Conservation (phyloP, 2,888 invertebrate genomes). For the Phytoseiulus persimilis region DNA sequence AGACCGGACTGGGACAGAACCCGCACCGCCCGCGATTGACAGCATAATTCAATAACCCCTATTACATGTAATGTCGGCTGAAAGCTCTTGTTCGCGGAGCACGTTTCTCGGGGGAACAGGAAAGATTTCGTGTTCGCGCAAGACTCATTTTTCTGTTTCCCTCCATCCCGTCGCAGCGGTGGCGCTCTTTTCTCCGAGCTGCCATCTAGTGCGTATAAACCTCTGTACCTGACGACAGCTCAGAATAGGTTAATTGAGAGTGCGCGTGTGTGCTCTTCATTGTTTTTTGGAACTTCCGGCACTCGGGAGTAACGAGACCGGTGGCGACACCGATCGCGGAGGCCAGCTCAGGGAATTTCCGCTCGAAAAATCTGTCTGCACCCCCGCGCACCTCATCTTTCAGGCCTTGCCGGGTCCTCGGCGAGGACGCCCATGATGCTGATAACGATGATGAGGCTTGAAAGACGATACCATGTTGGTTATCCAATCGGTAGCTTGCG, state of each 20-base stretch:
- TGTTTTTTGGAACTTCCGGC: neutral
- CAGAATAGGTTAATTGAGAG: neutral
- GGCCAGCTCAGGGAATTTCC: neutral
- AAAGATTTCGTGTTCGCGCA: neutral
- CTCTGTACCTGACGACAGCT: neutral
- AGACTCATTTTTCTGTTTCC: neutral
- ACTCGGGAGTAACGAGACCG: neutral
- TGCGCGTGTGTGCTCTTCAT: neutral
- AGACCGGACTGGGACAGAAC: too few relatives aligned
- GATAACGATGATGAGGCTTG: neutral
- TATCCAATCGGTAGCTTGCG: neutral
- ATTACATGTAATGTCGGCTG: neutral
- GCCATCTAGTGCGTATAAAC: neutral
- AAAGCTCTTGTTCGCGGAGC: neutral
- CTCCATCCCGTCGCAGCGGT: neutral
- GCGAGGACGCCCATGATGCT: neutral
- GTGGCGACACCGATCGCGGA: neutral
- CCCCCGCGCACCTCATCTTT: neutral
- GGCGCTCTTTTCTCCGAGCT: neutral
- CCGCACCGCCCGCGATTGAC: neutral
- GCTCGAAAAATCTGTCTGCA: neutral
- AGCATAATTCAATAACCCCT: neutral
- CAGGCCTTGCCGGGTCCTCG: neutral
- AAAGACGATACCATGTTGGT: neutral
- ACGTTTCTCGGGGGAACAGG: neutral